Conservation (phyloP, 2,113 vertebrate genomes). For the Hepsetus odoe region DNA sequence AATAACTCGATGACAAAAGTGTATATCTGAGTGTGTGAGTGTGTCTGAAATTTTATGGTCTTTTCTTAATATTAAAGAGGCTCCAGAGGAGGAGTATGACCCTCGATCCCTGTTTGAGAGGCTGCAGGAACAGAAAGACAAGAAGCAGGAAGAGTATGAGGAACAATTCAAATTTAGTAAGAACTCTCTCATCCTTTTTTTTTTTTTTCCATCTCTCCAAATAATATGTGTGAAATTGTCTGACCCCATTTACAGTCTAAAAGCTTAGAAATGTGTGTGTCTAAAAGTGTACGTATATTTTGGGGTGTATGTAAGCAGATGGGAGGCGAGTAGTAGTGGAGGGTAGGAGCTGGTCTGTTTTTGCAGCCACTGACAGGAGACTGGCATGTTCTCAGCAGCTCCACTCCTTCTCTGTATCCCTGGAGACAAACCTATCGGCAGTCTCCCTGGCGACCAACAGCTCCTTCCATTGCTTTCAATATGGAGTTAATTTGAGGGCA, state of each 20-base stretch:
- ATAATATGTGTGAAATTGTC: background rate
- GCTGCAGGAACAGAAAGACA: constrained; percentile 96
- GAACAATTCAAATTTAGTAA: constrained; percentile 99
- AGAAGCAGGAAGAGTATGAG: constrained; percentile 96
- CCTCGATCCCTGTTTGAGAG: constrained; percentile 88
- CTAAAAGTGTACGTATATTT: background rate
- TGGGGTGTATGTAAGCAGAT: constrained; percentile 23
- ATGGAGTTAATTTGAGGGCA: constrained; percentile 42
- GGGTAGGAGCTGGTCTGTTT: constrained; percentile 37
- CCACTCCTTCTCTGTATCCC: constrained; percentile 47
- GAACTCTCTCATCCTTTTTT: constrained; percentile 50
- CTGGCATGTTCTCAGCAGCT: constrained; percentile 45
- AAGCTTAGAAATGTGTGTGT: background rate
- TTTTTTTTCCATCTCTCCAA: background rate
- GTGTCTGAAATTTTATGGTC: constrained; percentile 46
- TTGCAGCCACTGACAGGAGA: constrained; percentile 42
- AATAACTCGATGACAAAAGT: background rate
- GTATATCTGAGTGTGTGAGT: background rate
- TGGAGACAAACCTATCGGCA: constrained; percentile 50
- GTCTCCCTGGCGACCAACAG: constrained; percentile 55
- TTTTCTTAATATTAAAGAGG: constrained; percentile 76
- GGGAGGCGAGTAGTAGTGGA: constrained; percentile 17
- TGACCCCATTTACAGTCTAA: constrained; percentile 28
- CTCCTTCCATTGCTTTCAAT: constrained; percentile 37
- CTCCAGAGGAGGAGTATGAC: constrained; percentile 92